A percentile compares a stretch with the other conserved stretches of the same genome.
Conservation (phyloP, 2,888 invertebrate genomes). For the Anoplius nigerrimus region DNA sequence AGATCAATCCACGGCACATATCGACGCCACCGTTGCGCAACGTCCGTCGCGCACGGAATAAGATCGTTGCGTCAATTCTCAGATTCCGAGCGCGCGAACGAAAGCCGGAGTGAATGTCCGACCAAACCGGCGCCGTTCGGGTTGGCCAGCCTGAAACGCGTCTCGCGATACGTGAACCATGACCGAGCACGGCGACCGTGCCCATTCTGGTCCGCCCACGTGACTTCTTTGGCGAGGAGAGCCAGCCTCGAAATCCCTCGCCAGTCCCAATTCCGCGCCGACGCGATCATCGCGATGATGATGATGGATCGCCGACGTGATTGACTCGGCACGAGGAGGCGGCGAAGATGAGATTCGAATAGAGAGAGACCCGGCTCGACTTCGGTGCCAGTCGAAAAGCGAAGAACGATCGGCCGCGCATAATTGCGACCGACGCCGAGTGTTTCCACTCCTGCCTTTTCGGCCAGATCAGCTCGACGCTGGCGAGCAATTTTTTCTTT, state of each 20-base stretch:
- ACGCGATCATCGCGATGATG: slow-evolving; percentile 1
- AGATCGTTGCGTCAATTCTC: no score
- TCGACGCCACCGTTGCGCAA: no score
- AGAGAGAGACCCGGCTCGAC: background rate
- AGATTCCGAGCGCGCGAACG: no score
- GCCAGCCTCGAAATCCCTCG: slow-evolving; percentile 4
- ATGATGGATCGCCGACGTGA: no score
- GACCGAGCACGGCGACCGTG: slow-evolving; percentile 19
- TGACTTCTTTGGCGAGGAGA: slow-evolving; percentile 13
- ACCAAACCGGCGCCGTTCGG: background rate
- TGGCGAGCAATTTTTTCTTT: no score
- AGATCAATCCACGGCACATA: no score
- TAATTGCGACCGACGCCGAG: background rate
- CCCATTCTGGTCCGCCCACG: slow-evolving; percentile 36
- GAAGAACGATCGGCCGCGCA: background rate
- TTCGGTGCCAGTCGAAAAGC: background rate
- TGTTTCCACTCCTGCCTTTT: no score
- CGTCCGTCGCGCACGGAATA: no score
- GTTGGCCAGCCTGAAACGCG: slow-evolving; percentile 6
- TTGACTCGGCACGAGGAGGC: no score
- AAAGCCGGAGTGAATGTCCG: no score
- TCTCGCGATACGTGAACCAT: slow-evolving; percentile 27
- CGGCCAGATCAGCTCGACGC: no score
- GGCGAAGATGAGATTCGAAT: no score
- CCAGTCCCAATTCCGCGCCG: slow-evolving; percentile 11